Conservation (phyloP, 2,113 vertebrate genomes). For the Hirundichthys speculiger region DNA sequence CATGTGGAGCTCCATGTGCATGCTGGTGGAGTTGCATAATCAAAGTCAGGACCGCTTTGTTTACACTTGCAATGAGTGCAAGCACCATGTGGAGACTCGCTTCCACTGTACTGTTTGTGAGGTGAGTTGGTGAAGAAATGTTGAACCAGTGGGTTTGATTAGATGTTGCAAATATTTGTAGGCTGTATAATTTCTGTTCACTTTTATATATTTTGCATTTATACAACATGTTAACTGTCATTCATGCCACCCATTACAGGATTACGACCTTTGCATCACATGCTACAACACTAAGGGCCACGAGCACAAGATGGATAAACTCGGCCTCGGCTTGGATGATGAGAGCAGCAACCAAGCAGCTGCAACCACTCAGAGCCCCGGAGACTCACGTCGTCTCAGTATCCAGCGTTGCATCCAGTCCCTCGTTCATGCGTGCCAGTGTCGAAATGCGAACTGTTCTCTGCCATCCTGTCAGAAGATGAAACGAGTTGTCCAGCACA, state of each 20-base stretch:
- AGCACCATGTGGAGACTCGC: slow-evolving; percentile 97
- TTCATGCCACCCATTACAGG: slow-evolving; percentile 74
- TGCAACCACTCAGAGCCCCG: slow-evolving; percentile 91
- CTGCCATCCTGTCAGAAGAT: slow-evolving; percentile 99
- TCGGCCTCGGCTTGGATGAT: slow-evolving; percentile 95
- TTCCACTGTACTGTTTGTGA: slow-evolving; percentile 99
- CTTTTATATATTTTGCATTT: neutral
- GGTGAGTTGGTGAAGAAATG: slow-evolving; percentile 79
- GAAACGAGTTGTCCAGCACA: slow-evolving; percentile 98
- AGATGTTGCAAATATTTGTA: too few species aligned
- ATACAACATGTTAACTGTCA: neutral
- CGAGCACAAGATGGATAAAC: slow-evolving; percentile 98
- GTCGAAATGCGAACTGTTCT: slow-evolving; percentile 96
- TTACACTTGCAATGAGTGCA: slow-evolving; percentile 98
- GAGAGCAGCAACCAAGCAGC: slow-evolving; percentile 93
- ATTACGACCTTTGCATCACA: slow-evolving; percentile 97
- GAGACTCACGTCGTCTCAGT: slow-evolving; percentile 95
- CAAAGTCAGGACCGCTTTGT: slow-evolving; percentile 99
- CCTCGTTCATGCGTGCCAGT: too few species aligned
- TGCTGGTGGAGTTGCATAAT: slow-evolving; percentile 97
- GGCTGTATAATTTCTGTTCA: too few species aligned
- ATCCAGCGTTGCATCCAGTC: slow-evolving; percentile 99
- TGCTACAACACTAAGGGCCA: slow-evolving; percentile 97
- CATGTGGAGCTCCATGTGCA: slow-evolving; percentile 98
- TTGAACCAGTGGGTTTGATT: too few species aligned